A percentile compares a stretch with the other conserved stretches of the same genome.
Evolutionary conservation across 2,113 vertebrate genomes (phyloP).

Genomic region (Heterotilapia buettikoferi): DNA sequence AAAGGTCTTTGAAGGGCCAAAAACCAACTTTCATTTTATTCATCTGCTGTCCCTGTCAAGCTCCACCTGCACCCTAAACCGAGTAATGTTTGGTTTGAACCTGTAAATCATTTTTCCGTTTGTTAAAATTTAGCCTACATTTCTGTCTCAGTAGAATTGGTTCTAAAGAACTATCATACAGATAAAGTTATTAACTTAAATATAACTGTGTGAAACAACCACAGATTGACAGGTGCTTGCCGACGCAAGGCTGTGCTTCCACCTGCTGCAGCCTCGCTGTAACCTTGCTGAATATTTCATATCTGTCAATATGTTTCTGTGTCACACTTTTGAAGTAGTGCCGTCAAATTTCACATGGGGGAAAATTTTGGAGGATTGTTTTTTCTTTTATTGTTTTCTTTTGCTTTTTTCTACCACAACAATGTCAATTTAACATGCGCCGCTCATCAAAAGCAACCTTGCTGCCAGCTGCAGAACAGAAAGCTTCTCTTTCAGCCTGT

Average conservation of each 20-base stretch:
- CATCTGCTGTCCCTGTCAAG: background rate
- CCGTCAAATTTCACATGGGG: slow-evolving; percentile 20
- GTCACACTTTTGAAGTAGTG: slow-evolving; percentile 43
- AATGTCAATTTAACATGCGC: slow-evolving; percentile 47
- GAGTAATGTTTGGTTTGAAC: background rate
- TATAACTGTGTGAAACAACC: background rate
- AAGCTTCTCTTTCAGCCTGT: slow-evolving; percentile 26
- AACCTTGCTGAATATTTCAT: slow-evolving; percentile 55
- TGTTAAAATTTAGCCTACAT: background rate
- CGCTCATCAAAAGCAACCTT: slow-evolving; percentile 50
- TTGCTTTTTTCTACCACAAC: slow-evolving; percentile 1
- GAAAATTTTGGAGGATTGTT: slow-evolving; percentile 13
- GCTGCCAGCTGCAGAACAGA: slow-evolving; percentile 47
- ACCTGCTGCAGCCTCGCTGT: slow-evolving; percentile 37
- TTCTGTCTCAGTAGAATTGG: background rate
- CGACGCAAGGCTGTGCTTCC: background rate
- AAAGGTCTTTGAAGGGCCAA: background rate
- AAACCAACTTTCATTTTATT: background rate
- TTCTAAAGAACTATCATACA: background rate
- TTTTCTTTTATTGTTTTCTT: slow-evolving; percentile 32
- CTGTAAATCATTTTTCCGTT: background rate
- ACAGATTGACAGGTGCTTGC: slow-evolving; percentile 28
- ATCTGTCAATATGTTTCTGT: slow-evolving; percentile 38
- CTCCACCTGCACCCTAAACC: background rate
- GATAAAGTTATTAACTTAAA: slow-evolving; percentile 15